Conservation (phyloP, 2,113 vertebrate genomes). For the Cyphomyrus discorhynchus region DNA sequence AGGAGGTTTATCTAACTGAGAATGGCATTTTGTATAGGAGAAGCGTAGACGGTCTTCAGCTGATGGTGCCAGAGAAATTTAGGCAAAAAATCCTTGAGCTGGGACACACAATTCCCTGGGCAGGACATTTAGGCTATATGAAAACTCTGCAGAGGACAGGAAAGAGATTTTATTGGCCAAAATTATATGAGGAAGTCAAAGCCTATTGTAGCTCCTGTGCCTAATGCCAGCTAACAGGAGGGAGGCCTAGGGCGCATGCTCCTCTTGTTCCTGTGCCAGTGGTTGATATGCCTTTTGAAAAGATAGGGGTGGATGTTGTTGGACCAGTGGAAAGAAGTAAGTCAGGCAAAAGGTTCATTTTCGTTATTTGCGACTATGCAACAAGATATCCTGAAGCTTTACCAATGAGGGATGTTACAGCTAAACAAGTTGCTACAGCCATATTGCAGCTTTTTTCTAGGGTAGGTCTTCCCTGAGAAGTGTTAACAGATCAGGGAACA, state of each 20-base stretch:
- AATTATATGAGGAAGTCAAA: not conserved
- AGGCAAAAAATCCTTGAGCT: not conserved
- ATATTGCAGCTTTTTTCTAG: too few species aligned
- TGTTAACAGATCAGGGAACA: too few species aligned
- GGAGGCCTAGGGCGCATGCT: not conserved
- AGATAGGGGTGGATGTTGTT: not conserved
- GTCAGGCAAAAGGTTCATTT: not conserved
- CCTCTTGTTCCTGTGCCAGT: not conserved
- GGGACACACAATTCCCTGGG: not conserved
- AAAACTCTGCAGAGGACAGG: too few species aligned
- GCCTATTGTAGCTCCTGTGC: not conserved
- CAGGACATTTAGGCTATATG: too few species aligned
- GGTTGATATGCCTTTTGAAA: not conserved
- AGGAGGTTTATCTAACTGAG: not conserved
- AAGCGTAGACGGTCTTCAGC: too few species aligned
- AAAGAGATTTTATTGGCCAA: not conserved
- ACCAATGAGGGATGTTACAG: too few species aligned
- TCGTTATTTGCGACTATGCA: too few species aligned
- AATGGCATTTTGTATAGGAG: too few species aligned
- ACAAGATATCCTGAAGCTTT: too few species aligned
- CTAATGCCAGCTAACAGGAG: not conserved
- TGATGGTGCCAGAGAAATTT: too few species aligned
- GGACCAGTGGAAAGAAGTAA: not conserved
- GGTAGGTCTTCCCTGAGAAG: too few species aligned
- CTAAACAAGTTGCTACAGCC: too few species aligned